Evolutionary conservation across 2,113 vertebrate species (phyloP).

Genomic region (Neotoma lepida): DNA sequence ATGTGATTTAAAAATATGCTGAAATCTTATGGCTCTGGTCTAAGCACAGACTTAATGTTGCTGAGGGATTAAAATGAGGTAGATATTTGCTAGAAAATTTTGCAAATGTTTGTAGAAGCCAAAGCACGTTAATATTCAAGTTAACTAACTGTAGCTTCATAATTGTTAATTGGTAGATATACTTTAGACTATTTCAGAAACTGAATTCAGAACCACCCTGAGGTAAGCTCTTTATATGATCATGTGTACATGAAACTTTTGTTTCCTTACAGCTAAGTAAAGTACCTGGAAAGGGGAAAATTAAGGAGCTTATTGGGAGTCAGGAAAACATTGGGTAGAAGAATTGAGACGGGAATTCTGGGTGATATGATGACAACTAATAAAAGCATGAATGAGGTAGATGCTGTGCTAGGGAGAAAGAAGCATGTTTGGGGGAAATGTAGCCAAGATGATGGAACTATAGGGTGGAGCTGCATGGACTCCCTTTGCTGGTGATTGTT

Average conservation of each 20-base stretch:
- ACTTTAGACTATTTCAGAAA: slow-evolving; percentile 53
- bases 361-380: background rate
- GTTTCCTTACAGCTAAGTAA: background rate
- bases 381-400: background rate
- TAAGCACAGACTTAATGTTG: slow-evolving; percentile 43
- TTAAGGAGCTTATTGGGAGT: background rate
- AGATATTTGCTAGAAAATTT: background rate
- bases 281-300: background rate
- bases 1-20: background rate
- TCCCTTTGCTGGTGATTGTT: background rate
- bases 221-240: slow-evolving; percentile 7
- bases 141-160: slow-evolving; percentile 16
- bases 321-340: background rate
- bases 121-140: background rate
- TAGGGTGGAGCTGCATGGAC: background rate
- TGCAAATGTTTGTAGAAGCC: background rate
- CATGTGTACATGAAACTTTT: background rate
- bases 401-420: background rate
- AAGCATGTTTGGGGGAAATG: background rate
- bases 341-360: background rate
- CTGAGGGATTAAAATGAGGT: background rate
- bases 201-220: slow-evolving; percentile 36
- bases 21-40: background rate
- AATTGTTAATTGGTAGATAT: slow-evolving; percentile 56
- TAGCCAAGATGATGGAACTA: background rate